Base-by-base conservation (phyloP, 1,140 invertebrate species). In the Luehdorfia chinensis region DNA sequence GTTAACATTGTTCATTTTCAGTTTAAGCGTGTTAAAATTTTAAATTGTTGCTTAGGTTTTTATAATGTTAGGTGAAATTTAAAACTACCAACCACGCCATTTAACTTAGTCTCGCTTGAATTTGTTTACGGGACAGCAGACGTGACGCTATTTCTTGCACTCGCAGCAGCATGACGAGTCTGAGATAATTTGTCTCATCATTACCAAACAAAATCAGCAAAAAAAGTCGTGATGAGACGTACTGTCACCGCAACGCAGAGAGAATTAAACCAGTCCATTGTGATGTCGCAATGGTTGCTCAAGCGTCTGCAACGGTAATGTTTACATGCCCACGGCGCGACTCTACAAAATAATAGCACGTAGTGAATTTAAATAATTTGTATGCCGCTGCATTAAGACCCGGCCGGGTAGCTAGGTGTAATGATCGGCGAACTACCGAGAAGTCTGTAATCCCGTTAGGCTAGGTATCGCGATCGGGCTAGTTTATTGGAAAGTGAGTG, bases 401-500 rank as follows among this genome's bases (percentile, higher is more conserved):
- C 13, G 6, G 37, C 3, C 37, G 4, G 21, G 13, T 9, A 51
- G 37, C 50, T 67, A 50, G 37, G 52, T 67, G 60, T 68, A 71
- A 69, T 73, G 59, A 61, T 59, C 62, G 60, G 59, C 58, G 57
- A 59, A 59, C 48, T 61, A 67, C 60, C 54, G 74, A 59, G 59
- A 69, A 69, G 65, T 71, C 60, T 62, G 66, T 50, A 52, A 74
- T 84, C 80, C 80, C 80, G 80, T 84, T 84, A 81, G 70, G 47
- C 64, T 68, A 69, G 76, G 72, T 81, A 80, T 81, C 77, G 71
- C 75, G 72, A 78, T 73, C 66, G 66, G 65, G 76, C 76, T 77
- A 74, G 71, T 75, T 78, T 75, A 79, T 84, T 81, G 79, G 77
- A 81, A 81, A 84, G 77, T 75, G 70, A 84, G 72, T 65, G 68